Evolutionary conservation across 2,113 vertebrate genomes (phyloP).

Genomic region (Calyptommatus sinebrachiatus): DNA sequence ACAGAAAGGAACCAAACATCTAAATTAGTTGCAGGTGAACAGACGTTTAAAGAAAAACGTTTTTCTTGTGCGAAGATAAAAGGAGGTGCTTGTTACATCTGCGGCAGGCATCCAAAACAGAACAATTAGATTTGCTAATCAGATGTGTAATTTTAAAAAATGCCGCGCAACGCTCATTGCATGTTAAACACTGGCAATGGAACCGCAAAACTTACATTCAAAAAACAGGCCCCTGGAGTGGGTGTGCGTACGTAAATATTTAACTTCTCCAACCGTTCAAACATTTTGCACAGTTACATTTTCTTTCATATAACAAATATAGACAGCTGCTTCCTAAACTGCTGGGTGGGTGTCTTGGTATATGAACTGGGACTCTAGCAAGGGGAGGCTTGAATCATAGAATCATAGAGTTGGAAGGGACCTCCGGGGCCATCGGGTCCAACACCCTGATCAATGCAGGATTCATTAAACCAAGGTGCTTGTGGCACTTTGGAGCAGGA

Average conservation of each 20-base stretch:
- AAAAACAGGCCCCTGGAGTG: not conserved
- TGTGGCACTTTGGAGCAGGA: too few relatives aligned
- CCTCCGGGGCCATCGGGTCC: too few relatives aligned
- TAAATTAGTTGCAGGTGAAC: conserved; percentile 23
- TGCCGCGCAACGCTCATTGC: not conserved
- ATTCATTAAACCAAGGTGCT: too few relatives aligned
- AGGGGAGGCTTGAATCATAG: too few relatives aligned
- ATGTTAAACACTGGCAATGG: not conserved
- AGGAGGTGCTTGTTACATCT: not conserved
- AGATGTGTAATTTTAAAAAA: not conserved
- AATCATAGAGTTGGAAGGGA: too few relatives aligned
- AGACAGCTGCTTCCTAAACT: not conserved
- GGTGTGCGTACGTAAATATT: conserved; percentile 10
- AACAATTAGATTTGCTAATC: not conserved
- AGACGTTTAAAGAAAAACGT: not conserved
- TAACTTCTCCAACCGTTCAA: not conserved
- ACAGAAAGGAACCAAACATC: not conserved
- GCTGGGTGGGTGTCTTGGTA: not conserved
- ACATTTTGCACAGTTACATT: not conserved
- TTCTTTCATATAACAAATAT: conserved; percentile 2
- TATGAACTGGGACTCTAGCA: not conserved
- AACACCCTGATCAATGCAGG: too few relatives aligned
- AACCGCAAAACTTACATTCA: not conserved
- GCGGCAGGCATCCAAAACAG: not conserved
- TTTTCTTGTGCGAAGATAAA: not conserved